These are phyloP conservation scores for Metridium senile DNA, from an alignment of 92 coral and sea anemone species.

Conservation along the genomic window DNA sequence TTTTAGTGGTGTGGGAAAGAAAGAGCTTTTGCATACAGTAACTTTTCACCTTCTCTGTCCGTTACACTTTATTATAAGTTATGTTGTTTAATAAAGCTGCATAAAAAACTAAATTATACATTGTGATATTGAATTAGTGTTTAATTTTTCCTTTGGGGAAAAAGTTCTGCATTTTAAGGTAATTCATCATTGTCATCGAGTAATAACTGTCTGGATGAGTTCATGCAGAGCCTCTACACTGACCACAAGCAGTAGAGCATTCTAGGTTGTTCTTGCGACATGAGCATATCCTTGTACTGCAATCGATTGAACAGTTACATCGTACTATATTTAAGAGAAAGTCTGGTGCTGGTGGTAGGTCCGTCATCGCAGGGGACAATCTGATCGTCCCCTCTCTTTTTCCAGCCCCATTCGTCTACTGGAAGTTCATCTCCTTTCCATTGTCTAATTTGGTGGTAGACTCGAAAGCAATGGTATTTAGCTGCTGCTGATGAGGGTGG, in stretches of 20 bases:
- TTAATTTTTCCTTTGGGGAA: too few species aligned
- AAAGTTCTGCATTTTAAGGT: too few species aligned
- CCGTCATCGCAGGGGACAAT: constrained; percentile 35
- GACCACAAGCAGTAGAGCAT: constrained; percentile 64
- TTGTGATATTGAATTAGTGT: too few species aligned
- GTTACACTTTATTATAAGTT: too few species aligned
- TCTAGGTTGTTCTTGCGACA: constrained; percentile 50
- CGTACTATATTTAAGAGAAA: constrained; percentile 47
- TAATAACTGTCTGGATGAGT: too few species aligned
- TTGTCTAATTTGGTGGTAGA: constrained; percentile 21
- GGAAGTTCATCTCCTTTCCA: neutral
- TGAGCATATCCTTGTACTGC: constrained; percentile 51
- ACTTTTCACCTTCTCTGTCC: too few species aligned
- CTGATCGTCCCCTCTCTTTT: neutral
- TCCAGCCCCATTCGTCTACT: constrained; percentile 32
- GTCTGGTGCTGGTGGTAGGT: constrained; percentile 49
- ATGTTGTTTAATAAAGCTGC: too few species aligned
- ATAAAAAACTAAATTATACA: too few species aligned
- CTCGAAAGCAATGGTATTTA: constrained; percentile 26
- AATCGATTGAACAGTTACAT: constrained; percentile 51
- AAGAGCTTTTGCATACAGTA: too few species aligned
- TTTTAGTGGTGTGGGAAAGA: too few species aligned
- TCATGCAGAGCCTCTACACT: constrained; percentile 53
- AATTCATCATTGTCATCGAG: too few species aligned
- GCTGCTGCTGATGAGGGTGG: constrained; percentile 41